These are phyloP conservation scores for Poeciliopsis turneri DNA, from an alignment of 2,797 vertebrate species.

Conservation along the genomic window DNA sequence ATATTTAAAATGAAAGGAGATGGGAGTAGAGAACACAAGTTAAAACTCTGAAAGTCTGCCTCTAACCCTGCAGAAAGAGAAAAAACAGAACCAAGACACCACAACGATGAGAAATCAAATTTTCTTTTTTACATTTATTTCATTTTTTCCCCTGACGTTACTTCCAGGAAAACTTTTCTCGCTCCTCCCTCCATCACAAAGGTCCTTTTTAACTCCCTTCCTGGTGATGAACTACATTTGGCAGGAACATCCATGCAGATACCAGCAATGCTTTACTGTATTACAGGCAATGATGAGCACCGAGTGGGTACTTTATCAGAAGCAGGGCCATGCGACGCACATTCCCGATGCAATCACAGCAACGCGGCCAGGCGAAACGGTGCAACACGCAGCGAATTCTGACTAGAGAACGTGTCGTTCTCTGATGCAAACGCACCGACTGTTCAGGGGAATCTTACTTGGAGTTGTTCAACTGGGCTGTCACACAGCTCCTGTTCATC, in stretches of 20 bases:
- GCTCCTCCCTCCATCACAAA: slow-evolving; percentile 24
- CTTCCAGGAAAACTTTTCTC: slow-evolving; percentile 10
- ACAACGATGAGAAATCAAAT: not conserved
- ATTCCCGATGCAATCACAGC: slow-evolving; percentile 47
- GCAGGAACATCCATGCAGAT: slow-evolving; percentile 23
- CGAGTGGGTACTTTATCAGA: slow-evolving; percentile 43
- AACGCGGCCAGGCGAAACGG: slow-evolving; percentile 2
- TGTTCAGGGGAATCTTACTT: slow-evolving; percentile 70
- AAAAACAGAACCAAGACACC: no score
- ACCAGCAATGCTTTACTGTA: slow-evolving; percentile 27
- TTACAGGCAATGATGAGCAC: slow-evolving; percentile 12
- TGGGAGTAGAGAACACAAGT: no score
- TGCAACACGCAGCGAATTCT: slow-evolving; percentile 36
- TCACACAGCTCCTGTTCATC: slow-evolving; percentile 65
- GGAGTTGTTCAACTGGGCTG: slow-evolving; percentile 60
- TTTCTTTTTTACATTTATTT: not conserved
- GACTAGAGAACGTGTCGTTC: slow-evolving; percentile 32
- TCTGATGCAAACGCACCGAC: slow-evolving; percentile 5
- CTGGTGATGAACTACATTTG: slow-evolving; percentile 16
- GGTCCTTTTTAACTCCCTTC: slow-evolving; percentile 31
- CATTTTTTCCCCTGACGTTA: not conserved
- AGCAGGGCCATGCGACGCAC: slow-evolving; percentile 43
- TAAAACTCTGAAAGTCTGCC: no score
- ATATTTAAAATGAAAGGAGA: no score
- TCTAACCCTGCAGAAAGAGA: no score